A percentile compares a stretch with the other conserved stretches of the same genome.
Conservation (phyloP, 1,140 invertebrate genomes). For the Himalopsyche phryganea region DNA sequence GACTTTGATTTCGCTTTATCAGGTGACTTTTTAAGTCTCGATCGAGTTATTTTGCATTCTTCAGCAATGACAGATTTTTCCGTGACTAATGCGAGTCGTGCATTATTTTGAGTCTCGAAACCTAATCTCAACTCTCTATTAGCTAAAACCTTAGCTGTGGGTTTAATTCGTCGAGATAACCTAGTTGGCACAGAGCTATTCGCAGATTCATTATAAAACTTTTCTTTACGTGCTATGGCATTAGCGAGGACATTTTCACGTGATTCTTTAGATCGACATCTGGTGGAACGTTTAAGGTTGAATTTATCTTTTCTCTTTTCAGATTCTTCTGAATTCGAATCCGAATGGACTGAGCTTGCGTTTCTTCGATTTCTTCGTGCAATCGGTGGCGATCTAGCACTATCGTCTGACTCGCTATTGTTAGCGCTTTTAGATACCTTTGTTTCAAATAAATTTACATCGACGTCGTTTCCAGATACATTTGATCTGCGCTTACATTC, state of each 20-base stretch:
- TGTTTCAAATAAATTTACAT: slow-evolving; percentile 23
- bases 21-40: slow-evolving; percentile 21
- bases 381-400: slow-evolving; percentile 37
- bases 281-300: slow-evolving; percentile 47
- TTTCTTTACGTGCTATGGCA: slow-evolving; percentile 57
- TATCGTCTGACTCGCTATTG: slow-evolving; percentile 43
- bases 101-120: slow-evolving; percentile 55
- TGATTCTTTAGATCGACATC: slow-evolving; percentile 49
- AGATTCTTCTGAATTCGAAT: slow-evolving; percentile 46
- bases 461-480: neutral
- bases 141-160: slow-evolving; percentile 55
- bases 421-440: slow-evolving; percentile 37
- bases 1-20: slow-evolving; percentile 17
- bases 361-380: slow-evolving; percentile 38
- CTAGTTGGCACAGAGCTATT: slow-evolving; percentile 34
- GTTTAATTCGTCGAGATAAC: slow-evolving; percentile 52
- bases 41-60: slow-evolving; percentile 27
- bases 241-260: slow-evolving; percentile 53
- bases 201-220: slow-evolving; percentile 48
- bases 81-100: slow-evolving; percentile 40
- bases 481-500: slow-evolving; percentile 6
- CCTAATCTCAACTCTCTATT: slow-evolving; percentile 56
- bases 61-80: slow-evolving; percentile 37
- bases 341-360: slow-evolving; percentile 36
- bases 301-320: slow-evolving; percentile 34